phyloP scores from a whole-genome alignment of 1,140 invertebrate genomes.

The Drusus annulatus region DNA sequence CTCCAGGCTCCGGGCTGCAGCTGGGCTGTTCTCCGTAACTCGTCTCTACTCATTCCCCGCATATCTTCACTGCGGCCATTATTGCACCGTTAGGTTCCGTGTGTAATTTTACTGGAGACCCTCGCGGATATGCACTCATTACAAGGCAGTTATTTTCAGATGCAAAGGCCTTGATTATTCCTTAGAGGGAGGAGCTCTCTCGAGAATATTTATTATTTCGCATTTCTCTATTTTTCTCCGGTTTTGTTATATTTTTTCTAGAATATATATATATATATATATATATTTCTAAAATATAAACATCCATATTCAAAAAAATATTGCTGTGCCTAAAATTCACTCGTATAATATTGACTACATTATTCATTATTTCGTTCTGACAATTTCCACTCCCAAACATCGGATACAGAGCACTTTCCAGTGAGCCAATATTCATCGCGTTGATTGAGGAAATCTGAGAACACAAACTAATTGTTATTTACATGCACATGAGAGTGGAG shows the following conservation, averaged over 20 bases:
- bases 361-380: conserved; percentile 1
- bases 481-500: too few relatives aligned
- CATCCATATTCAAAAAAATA: not conserved
- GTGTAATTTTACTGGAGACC: conserved; percentile 21
- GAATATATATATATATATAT: too few relatives aligned
- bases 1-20: not conserved
- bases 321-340: not conserved
- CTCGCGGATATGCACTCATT: conserved; percentile 21
- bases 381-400: not conserved
- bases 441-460: too few relatives aligned
- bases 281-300: not conserved
- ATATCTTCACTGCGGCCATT: not conserved
- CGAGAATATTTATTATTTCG: conserved; percentile 1
- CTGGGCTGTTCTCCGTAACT: not conserved
- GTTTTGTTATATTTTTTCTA: not conserved
- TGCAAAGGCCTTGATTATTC: conserved; percentile 9
- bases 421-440: too few relatives aligned
- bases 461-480: too few relatives aligned
- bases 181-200: conserved; percentile 9
- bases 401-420: too few relatives aligned
- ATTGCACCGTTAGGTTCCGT: conserved; percentile 23
- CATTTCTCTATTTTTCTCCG: not conserved
- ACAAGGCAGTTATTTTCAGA: conserved; percentile 13
- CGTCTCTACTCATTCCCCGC: not conserved
- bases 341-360: not conserved